Evolutionary conservation across 2,888 invertebrate genomes (phyloP).

Genomic region (Anoncus sp.): DNA sequence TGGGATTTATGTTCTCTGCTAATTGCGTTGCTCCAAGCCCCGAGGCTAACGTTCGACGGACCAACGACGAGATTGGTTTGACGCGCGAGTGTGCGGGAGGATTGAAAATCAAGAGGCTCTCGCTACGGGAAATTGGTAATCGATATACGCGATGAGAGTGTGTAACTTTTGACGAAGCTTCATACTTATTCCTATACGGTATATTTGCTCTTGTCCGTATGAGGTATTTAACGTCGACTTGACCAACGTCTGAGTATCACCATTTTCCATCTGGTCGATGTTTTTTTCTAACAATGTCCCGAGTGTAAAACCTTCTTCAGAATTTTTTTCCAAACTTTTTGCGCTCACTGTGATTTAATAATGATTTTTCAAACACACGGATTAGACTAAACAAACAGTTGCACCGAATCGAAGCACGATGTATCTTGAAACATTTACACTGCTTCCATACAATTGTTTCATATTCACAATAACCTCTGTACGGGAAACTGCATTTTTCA

Average conservation of each 20-base stretch:
- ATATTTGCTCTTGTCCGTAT: not conserved
- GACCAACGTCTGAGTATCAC: not conserved
- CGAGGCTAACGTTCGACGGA: constrained; percentile 60
- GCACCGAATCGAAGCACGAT: too few species aligned
- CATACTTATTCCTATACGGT: constrained; percentile 25
- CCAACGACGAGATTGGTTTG: constrained; percentile 56
- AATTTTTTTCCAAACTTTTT: too few species aligned
- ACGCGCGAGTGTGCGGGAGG: constrained; percentile 21
- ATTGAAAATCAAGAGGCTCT: constrained; percentile 19
- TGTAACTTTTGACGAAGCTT: constrained; percentile 26
- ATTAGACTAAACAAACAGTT: too few species aligned
- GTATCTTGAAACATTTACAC: too few species aligned
- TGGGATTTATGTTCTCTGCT: constrained; percentile 82
- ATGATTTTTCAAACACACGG: too few species aligned
- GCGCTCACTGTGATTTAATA: too few species aligned
- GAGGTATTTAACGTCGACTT: too few species aligned
- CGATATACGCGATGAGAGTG: constrained; percentile 36
- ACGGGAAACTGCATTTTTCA: too few species aligned
- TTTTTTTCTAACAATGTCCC: not conserved
- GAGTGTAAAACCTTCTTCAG: too few species aligned
- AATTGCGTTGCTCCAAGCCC: constrained; percentile 77
- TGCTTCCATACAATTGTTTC: too few species aligned
- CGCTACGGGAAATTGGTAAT: constrained; percentile 48
- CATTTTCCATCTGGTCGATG: not conserved
- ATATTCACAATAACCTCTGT: too few species aligned